These are phyloP conservation scores for Sebastes alutus DNA, from an alignment of 2,797 vertebrate species.

Conservation along the genomic window DNA sequence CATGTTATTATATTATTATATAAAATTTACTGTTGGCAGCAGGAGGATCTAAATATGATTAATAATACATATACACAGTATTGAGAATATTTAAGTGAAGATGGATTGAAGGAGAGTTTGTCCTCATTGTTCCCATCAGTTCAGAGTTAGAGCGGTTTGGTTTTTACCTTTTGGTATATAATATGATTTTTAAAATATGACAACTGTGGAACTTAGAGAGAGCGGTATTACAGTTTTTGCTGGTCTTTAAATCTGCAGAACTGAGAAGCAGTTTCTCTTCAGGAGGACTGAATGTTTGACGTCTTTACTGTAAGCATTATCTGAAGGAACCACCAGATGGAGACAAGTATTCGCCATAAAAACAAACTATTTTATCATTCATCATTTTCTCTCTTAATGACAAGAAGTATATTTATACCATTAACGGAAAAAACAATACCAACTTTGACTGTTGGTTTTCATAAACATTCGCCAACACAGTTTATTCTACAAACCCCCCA, in stretches of 20 bases:
- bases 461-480: neutral
- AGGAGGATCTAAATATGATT: neutral
- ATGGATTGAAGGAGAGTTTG: neutral
- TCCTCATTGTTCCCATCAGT: neutral
- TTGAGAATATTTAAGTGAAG: neutral
- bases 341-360: conserved; percentile 1
- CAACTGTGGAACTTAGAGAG: neutral
- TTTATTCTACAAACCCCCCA: neutral
- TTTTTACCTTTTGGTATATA: neutral
- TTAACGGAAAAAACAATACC: neutral
- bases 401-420: neutral
- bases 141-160: neutral
- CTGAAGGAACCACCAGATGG: conserved; percentile 38
- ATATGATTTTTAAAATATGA: neutral
- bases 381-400: neutral
- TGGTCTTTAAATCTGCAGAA: neutral
- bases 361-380: neutral
- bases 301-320: neutral
- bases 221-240: neutral
- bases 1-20: neutral
- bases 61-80: neutral
- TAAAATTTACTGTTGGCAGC: neutral
- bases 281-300: neutral
- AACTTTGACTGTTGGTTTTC: neutral
- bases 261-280: neutral